phyloP scores from a whole-genome alignment of 1,140 invertebrate species.

The Triops longicaudatus region DNA sequence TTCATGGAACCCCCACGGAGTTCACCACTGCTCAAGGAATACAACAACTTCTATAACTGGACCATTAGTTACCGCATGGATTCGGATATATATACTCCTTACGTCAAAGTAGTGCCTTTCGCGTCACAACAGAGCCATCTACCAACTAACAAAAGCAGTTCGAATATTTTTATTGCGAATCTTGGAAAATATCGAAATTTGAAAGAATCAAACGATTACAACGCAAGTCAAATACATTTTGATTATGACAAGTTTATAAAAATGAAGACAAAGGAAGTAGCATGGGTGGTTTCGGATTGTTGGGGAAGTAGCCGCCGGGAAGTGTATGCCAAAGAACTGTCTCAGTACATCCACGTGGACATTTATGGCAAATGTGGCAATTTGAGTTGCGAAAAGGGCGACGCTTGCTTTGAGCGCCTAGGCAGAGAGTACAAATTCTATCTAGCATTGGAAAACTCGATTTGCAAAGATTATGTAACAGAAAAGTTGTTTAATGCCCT shows the following conservation, averaged over 20 bases:
- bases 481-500: constrained; percentile 37
- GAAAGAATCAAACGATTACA: not conserved
- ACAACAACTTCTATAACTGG: constrained; percentile 40
- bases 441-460: constrained; percentile 39
- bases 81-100: constrained; percentile 38
- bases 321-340: not conserved
- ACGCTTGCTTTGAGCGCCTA: constrained; percentile 21
- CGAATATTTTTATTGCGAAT: not conserved
- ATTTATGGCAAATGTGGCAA: constrained; percentile 58
- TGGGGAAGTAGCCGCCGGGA: not conserved
- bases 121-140: not conserved
- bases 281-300: constrained; percentile 21
- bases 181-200: not conserved
- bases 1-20: not conserved
- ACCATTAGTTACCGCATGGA: constrained; percentile 42
- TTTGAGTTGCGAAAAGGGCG: constrained; percentile 35
- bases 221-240: not conserved
- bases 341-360: constrained; percentile 49
- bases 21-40: not conserved
- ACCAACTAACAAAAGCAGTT: not conserved
- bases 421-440: constrained; percentile 35
- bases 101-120: constrained; percentile 36
- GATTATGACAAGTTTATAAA: not conserved
- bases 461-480: constrained; percentile 40
- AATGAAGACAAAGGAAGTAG: not conserved